Conservation (phyloP, 2,113 vertebrate species). For the Turdus rufiventris region DNA sequence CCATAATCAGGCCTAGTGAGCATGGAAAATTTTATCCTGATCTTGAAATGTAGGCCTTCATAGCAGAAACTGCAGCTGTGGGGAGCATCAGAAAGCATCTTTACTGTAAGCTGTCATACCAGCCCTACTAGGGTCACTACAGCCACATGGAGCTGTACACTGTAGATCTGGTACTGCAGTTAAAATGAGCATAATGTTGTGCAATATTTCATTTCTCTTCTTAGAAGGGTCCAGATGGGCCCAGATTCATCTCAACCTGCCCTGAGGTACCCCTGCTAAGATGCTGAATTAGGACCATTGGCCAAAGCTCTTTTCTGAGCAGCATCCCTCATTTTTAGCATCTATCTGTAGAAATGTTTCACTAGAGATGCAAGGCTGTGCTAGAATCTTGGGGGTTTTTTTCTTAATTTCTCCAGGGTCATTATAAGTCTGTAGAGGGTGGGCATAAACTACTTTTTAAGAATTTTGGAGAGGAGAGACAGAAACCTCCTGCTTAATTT, state of each 20-base stretch:
- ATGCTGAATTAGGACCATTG: background rate
- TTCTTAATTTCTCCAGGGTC: background rate
- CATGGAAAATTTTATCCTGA: background rate
- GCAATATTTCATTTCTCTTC: background rate
- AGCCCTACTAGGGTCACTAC: background rate
- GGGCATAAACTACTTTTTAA: background rate
- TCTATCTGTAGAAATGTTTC: background rate
- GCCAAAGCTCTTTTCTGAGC: background rate
- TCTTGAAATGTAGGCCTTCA: background rate
- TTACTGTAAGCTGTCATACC: background rate
- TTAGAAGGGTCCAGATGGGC: background rate
- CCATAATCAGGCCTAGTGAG: background rate
- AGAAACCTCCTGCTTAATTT: background rate
- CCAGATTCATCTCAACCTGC: fast-evolving
- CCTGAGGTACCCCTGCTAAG: background rate
- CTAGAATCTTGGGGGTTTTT: background rate
- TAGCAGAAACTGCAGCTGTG: background rate
- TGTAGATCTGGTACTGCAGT: background rate
- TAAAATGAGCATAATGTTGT: background rate
- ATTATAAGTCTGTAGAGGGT: background rate
- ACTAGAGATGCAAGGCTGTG: background rate
- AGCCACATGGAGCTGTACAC: background rate
- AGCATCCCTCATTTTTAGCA: background rate
- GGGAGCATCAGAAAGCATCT: background rate
- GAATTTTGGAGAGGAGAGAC: fast-evolving